phyloP scores from a whole-genome alignment of 1,140 invertebrate genomes.

The Anoplolepis gracilipes region DNA sequence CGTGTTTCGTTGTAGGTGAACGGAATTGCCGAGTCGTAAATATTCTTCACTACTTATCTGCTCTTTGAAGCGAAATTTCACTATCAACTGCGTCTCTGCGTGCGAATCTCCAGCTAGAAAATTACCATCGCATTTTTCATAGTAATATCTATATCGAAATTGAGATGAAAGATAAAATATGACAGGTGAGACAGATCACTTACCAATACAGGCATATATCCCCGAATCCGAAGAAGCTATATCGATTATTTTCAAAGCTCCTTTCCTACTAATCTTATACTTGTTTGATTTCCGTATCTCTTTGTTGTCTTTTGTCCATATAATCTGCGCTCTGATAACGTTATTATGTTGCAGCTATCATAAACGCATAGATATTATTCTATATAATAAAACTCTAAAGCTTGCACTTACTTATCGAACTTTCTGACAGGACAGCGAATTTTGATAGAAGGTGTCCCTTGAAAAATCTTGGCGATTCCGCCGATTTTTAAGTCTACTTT shows the following conservation, averaged over 20 bases:
- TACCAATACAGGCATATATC: conserved; percentile 92
- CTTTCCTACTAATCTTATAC: conserved; percentile 94
- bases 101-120: conserved; percentile 89
- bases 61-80: conserved; percentile 91
- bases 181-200: conserved; percentile 67
- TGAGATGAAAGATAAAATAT: background rate
- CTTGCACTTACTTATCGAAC: conserved; percentile 88
- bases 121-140: conserved; percentile 44
- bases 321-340: conserved; percentile 87
- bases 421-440: conserved; percentile 96
- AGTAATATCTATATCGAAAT: conserved; percentile 21
- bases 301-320: conserved; percentile 93
- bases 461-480: conserved; percentile 93
- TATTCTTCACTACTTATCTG: conserved; percentile 93
- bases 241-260: conserved; percentile 92
- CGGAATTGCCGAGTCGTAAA: conserved; percentile 83
- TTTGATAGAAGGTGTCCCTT: conserved; percentile 93
- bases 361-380: background rate
- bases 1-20: conserved; percentile 81
- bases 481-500: conserved; percentile 93
- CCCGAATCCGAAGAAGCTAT: conserved; percentile 92
- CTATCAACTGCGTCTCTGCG: conserved; percentile 90
- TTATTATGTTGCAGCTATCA: background rate
- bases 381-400: background rate
- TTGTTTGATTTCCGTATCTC: conserved; percentile 91